Evolutionary conservation across 2,888 invertebrate genomes (phyloP).

Genomic region (Crocallis elinguaria): DNA sequence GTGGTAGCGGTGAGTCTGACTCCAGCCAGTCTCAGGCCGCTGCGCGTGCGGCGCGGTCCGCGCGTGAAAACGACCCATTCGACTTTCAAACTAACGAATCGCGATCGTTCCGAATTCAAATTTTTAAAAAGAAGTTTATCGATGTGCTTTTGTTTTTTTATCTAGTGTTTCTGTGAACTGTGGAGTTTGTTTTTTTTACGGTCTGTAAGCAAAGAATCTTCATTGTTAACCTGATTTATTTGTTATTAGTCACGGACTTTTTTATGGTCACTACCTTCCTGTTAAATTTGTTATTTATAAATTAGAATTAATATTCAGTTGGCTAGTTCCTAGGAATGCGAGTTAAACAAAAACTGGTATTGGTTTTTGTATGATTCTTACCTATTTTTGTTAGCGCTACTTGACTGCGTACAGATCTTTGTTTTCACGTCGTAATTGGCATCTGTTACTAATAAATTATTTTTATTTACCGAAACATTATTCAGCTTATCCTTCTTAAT

Average conservation of each 20-base stretch:
- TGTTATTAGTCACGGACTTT: constrained; percentile 54
- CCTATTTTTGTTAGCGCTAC: constrained; percentile 1
- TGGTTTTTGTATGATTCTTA: neutral
- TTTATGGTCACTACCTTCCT: constrained; percentile 49
- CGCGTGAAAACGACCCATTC: constrained; percentile 52
- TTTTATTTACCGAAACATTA: neutral
- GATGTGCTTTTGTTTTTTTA: constrained; percentile 56
- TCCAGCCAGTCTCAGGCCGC: constrained; percentile 78
- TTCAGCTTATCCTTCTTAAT: neutral
- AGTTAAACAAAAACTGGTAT: neutral
- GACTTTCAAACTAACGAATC: constrained; percentile 59
- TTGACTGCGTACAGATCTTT: neutral
- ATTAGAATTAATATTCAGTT: constrained; percentile 28
- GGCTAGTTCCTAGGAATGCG: neutral
- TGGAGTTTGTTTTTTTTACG: constrained; percentile 39
- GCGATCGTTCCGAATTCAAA: constrained; percentile 61
- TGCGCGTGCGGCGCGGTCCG: constrained; percentile 73
- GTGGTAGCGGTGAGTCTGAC: constrained; percentile 49
- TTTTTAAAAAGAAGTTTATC: constrained; percentile 67
- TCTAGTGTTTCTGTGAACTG: constrained; percentile 49
- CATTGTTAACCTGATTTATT: constrained; percentile 38
- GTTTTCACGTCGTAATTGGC: neutral
- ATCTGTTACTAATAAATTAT: neutral
- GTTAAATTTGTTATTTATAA: constrained; percentile 38
- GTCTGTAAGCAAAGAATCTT: constrained; percentile 38